Evolutionary conservation across 2,113 vertebrate species (phyloP), one percentile per base, ranked within the genome.

Genomic region (Emydura subglobosa): DNA sequence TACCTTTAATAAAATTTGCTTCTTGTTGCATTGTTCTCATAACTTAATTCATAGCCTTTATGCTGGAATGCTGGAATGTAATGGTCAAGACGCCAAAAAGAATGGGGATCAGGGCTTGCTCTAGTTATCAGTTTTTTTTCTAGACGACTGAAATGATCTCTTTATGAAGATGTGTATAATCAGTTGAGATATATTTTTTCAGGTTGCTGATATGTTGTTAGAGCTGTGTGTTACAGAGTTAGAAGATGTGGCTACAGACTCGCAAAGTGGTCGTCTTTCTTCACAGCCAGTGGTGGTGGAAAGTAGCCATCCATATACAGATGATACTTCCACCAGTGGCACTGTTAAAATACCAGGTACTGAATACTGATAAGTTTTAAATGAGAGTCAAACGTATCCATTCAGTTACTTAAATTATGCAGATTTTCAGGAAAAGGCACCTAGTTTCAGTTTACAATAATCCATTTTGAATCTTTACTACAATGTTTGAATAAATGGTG

Each of bases 291-390:
- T 99, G 50, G 99, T 99, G 50, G 99, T 99, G 79, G 99, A 99
- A 98, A 99, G 99, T 95, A 99, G 99, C 96, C 99, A 99, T 83
- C 99, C 99, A 0, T 99, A 99, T 89, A 99, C 99, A 0, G 99
- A 99, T 14, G 99, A 99, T 97, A 99, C 99, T 1, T 99, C 99
- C 22, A 99, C 99, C 74, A 99, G 99, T 74, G 99, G 99, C 76
- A 99, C 99, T 1, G 99, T 99, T 68, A 99, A 99, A 98, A 99
- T 99, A 95, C 99, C 99, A 98, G 99, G 99, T 99, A 97, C 5
- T 9, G 17, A 68, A n/a, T 79, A 53, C 6, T 81, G n/a, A 50
- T 86, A 50, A 25, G 12, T 49, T 10, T 49, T 91, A 21, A 14
- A 57, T 0, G 0, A 85, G 88, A 44, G 27, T 47, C 42, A 29